Conservation (phyloP, 2,888 invertebrate genomes). For the Drosophila anomalipes region DNA sequence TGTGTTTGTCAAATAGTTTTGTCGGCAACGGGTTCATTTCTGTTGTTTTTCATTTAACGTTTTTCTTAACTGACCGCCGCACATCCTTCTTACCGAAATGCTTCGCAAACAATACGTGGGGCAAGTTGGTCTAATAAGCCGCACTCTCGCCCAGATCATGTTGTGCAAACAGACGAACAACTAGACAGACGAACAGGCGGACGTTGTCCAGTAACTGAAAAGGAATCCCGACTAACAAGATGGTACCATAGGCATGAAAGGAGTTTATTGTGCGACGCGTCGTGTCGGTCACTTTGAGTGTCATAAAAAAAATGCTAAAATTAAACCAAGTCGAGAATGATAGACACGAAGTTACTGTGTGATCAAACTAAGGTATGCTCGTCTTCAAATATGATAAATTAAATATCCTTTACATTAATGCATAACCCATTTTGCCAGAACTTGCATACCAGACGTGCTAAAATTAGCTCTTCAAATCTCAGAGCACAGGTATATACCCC, state of each 20-base stretch:
- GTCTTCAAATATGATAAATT: not conserved
- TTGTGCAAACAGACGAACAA: conserved; percentile 70
- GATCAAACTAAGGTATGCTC: not conserved
- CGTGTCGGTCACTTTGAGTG: conserved; percentile 79
- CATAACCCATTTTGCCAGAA: not conserved
- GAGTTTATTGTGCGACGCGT: conserved; percentile 78
- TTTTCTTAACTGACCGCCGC: conserved; percentile 70
- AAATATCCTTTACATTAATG: not conserved
- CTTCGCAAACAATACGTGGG: conserved; percentile 67
- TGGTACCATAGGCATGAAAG: conserved; percentile 71
- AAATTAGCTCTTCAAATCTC: not conserved
- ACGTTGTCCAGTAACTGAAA: conserved; percentile 36
- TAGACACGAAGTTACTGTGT: conserved; percentile 5
- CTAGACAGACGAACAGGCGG: conserved; percentile 5
- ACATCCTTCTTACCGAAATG: conserved; percentile 75
- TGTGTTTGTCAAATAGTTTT: conserved; percentile 80
- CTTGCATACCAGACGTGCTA: not conserved
- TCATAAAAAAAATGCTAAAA: conserved; percentile 63
- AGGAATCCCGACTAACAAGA: conserved; percentile 75
- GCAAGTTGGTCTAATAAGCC: conserved; percentile 78
- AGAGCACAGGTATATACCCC: not conserved
- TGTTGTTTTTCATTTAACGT: conserved; percentile 15
- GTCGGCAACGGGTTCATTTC: conserved; percentile 58
- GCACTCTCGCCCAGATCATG: conserved; percentile 74
- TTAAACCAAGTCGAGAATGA: not conserved